Evolutionary conservation across 2,797 vertebrate genomes (phyloP).

Genomic region (Hypotaenidia philippensis): DNA sequence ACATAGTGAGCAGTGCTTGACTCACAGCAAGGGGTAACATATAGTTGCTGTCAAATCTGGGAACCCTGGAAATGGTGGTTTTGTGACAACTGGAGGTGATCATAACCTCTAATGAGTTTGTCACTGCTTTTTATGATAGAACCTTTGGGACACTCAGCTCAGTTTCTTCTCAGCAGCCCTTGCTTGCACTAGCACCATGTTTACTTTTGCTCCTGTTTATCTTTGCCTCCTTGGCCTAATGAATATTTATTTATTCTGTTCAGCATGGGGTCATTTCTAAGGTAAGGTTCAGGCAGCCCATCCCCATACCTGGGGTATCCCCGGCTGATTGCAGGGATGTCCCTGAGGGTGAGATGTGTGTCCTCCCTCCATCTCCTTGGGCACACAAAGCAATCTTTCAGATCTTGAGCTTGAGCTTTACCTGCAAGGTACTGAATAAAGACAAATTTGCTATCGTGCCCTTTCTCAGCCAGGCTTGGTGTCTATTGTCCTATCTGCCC

Average conservation of each 20-base stretch:
- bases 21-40: background rate
- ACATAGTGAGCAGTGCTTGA: background rate
- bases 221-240: background rate
- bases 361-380: background rate
- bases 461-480: background rate
- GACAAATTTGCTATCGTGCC: background rate
- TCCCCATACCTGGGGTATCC: accelerated
- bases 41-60: background rate
- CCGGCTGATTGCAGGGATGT: background rate
- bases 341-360: background rate
- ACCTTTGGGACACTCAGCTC: background rate
- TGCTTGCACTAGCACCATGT: background rate
- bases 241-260: background rate
- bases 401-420: background rate
- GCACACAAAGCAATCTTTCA: background rate
- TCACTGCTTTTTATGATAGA: background rate
- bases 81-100: background rate
- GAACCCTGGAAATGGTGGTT: background rate
- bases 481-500: background rate
- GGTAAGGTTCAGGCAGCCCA: background rate
- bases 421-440: background rate
- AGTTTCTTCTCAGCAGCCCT: background rate
- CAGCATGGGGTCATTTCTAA: background rate
- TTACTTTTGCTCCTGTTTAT: background rate
- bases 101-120: background rate